These are phyloP conservation scores for Schizopygopsis malacanthus DNA, from an alignment of 2,797 vertebrate genomes.

Conservation along the genomic window DNA sequence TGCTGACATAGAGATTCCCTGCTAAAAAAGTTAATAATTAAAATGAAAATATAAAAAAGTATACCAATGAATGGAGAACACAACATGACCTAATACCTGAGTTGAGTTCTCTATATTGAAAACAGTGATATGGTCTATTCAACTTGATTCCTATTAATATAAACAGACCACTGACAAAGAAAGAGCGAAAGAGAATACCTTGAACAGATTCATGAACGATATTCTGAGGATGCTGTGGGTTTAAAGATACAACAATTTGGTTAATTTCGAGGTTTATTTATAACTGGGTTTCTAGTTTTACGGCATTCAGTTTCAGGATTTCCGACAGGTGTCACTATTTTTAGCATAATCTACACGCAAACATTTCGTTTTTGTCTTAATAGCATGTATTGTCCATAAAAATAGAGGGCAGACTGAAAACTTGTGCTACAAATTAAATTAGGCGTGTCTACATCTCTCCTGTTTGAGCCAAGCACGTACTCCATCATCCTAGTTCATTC, in stretches of 20 bases:
- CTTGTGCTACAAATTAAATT: neutral
- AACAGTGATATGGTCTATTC: too few relatives aligned
- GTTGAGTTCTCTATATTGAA: neutral
- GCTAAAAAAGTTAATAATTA: neutral
- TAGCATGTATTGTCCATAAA: neutral
- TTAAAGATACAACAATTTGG: neutral
- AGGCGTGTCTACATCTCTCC: neutral
- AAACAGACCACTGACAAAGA: too few relatives aligned
- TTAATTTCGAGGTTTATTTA: neutral
- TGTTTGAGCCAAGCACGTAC: neutral
- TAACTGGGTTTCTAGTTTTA: neutral
- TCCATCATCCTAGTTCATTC: neutral
- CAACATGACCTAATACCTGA: neutral
- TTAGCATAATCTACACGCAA: neutral
- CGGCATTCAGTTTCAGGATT: neutral
- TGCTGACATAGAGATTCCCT: rapidly evolving
- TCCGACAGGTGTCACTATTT: neutral
- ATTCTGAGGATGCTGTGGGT: neutral
- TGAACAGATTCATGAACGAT: neutral
- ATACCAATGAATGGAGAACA: neutral
- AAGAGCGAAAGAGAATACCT: neutral
- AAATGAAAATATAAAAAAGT: neutral
- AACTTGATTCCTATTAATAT: neutral
- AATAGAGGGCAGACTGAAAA: neutral
- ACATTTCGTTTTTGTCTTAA: neutral